Evolutionary conservation across 1,140 invertebrate genomes (phyloP), one percentile per base, ranked within the genome.

Genomic region (Colletes gigas): DNA sequence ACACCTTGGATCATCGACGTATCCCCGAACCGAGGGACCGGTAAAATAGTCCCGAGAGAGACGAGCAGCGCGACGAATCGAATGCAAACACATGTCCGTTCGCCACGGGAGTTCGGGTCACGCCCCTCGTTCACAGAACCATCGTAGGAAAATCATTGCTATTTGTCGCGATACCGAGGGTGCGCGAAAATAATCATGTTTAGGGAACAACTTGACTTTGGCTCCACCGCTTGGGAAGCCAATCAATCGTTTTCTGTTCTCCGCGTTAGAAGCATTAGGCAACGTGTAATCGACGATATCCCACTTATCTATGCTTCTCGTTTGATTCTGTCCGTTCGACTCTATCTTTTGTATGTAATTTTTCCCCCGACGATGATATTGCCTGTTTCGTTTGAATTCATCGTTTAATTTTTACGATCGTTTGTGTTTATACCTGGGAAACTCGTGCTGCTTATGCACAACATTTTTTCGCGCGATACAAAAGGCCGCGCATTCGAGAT

Each of bases 111-210:
- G 50, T 4, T 47, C 21, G 5, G 15, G 9, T 1, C 30, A 65
- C 68, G 59, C 69, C 68, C 77, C 10, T n/a, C 50, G 69, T 39
- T 73, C 50, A 30, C 62, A 67, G n/a, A 55, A 78, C 59, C 19
- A 47, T 74, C 71, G 78, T 75, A 74, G 71, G 19, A 67, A 80
- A 67, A 80, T 80, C 63, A 67, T 75, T 67, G 41, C 63, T 7
- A 39, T 65, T 74, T 44, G 70, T 39, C 57, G 21, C 17, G 12
- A 47, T 21, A 17, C 41, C 6, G 47, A 41, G 17, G 39, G 62
- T 19, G 74, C 12, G 52, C 52, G 39, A 14, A 30, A 76, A 55
- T 44, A 47, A 78, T 70, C 75, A 39, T 39, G 19, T 57, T 67
- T 3, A 17, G 21, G 15, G 9, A 7, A 9, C 60, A 60, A 52